Evolutionary conservation across 2,888 invertebrate species (phyloP), one percentile per base, ranked within the genome.

Genomic region (Ormyrus nitidulus): DNA sequence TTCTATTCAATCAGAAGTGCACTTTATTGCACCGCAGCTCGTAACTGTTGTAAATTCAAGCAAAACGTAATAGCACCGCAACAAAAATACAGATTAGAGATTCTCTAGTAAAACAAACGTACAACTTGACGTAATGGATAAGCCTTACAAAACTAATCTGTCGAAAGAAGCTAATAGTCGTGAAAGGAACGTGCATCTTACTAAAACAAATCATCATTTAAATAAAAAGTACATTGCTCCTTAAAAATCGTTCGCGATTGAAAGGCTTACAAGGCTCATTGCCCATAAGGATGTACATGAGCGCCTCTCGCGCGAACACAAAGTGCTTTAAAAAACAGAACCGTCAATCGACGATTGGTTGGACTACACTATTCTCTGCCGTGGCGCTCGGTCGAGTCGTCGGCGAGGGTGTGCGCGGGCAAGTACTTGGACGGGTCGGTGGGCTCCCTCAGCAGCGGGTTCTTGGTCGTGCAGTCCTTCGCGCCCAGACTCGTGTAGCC

Each of bases 401-500:
- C 88, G 4, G 69, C 77, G 10, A 90, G 84, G 19, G 84, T 87
- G 61, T 90, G 85, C 6, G 90, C 90, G 3, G 90, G 90, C 6
- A 86, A 83, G 72, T 89, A 90, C 2, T 72, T 79, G 4, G 80
- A 83, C 0, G 89, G 84, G 84, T 89, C 83, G 46, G 86, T 82
- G 2, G 87, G 85, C 83, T 88, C 85, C 61, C 77, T 82, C n/a
- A 90, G 83, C n/a, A 88, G 77, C 5, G 90, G 88, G 86, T 90
- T 90, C 11, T 84, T 89, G 51, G 80, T 64, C 0, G 90, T 90
- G 6, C 85, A 85, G 5, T 85, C 84, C 77, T 81, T 86, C 1
- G 85, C 83, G 4, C 90, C 90, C 8, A 90, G 82, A 81, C 90
- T 90, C 7, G 89, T 87, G 68, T 92, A 97, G 92, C 99, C 99